Base-by-base conservation (phyloP, 2,888 invertebrate species). In the Neuroscelio doddi region DNA sequence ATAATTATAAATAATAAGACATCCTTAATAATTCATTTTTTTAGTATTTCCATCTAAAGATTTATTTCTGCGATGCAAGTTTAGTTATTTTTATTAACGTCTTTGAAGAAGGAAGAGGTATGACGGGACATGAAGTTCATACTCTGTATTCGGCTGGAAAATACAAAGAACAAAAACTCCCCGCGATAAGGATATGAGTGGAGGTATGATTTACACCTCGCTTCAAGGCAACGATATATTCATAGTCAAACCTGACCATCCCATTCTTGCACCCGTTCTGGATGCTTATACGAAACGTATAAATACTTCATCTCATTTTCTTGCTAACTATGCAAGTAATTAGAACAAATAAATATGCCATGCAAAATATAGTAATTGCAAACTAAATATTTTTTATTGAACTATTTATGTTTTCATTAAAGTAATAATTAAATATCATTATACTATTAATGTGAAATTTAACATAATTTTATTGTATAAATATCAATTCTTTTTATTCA, bases 131-230 rank as follows among this genome's bases (percentile, higher is more conserved):
- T n/a, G 34, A 14, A n/a, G 34, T 15, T 15, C 7, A 47, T 26
- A 10, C 32, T 36, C 34, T 26, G 26, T 26, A 26, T 9, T 9
- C 36, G 16, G 10, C 7, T 39, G 8, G 8, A 4, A 17, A 30
- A 51, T 3, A 17, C 24, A 41, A 51, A 32, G 16, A 51, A 51
- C 30, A 51, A 41, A 9, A 41, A 41, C 41, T 4, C 16, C 7
- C n/a, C 38, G 30, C 41, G 41, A 51, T 41, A 38, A 51, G 41
- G 30, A 51, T 51, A 21, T 24, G 24, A 51, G 41, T 17, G 51
- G 24, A 51, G 38, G 21, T 45, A 45, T 45, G 53, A 53, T 53
- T 53, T 53, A 45, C 53, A 42, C 51, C 30, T 39, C 24, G 39
- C 50, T 21, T 39, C 39, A 39, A 17, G 39, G 36, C 50, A 39